A percentile compares a stretch with the other conserved stretches of the same genome.
These are phyloP conservation scores for Crepidodera aurea DNA, from an alignment of 2,888 invertebrate genomes.

Conservation along the genomic window DNA sequence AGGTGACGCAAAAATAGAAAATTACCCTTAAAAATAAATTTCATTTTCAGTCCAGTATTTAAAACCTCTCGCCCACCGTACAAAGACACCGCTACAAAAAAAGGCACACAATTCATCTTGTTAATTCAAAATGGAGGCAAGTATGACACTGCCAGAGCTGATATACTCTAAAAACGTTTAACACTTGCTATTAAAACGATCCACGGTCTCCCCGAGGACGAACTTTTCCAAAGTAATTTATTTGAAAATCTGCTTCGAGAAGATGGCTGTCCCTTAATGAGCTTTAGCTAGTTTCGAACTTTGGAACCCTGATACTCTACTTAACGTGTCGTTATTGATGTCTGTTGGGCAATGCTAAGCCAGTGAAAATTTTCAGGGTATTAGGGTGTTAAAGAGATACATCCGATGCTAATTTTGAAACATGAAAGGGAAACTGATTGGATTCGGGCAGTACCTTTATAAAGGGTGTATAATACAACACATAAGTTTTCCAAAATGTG, in stretches of 20 bases:
- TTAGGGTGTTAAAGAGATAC: slow-evolving; percentile 1
- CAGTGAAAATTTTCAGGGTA: slow-evolving; percentile 10
- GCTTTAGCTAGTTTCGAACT: slow-evolving; percentile 45
- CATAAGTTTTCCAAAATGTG: no score
- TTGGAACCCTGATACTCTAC: slow-evolving; percentile 42
- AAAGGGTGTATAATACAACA: neutral
- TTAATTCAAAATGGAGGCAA: slow-evolving; percentile 31
- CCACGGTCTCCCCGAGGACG: slow-evolving; percentile 27
- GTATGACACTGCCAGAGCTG: slow-evolving; percentile 32
- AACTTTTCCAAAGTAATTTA: slow-evolving; percentile 41
- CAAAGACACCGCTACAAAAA: slow-evolving; percentile 8
- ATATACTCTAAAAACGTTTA: slow-evolving; percentile 36
- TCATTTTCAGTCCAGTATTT: neutral
- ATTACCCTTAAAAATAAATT: no score
- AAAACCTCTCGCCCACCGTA: neutral
- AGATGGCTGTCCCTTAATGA: slow-evolving; percentile 44
- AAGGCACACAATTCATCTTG: slow-evolving; percentile 31
- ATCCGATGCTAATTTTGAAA: neutral
- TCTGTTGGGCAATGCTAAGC: slow-evolving; percentile 20
- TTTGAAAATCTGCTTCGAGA: slow-evolving; percentile 36
- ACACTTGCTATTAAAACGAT: slow-evolving; percentile 37
- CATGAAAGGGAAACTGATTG: neutral
- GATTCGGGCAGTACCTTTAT: neutral
- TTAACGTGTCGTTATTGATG: slow-evolving; percentile 49
- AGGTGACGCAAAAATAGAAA: no score